A percentile compares a stretch with the other conserved stretches of the same genome.
phyloP scores from a whole-genome alignment of 2,888 invertebrate species.

The Erynnis tages region DNA sequence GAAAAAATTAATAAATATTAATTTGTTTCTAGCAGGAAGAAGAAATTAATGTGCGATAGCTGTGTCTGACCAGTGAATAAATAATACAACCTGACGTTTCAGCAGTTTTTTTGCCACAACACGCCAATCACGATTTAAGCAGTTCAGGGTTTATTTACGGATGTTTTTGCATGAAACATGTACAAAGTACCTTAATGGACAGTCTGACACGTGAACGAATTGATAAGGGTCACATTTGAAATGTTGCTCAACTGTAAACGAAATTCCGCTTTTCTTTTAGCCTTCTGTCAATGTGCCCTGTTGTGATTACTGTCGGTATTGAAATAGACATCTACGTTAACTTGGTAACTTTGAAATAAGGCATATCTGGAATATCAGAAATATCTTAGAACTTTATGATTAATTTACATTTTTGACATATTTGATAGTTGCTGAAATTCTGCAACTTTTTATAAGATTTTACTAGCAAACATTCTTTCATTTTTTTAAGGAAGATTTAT shows the following conservation, averaged over 20 bases:
- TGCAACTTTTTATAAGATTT: no score
- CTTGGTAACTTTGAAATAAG: no score
- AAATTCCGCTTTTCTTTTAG: conserved; percentile 37
- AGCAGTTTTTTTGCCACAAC: conserved; percentile 14
- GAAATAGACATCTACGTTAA: conserved; percentile 4
- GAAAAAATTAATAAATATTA: not conserved
- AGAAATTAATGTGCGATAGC: not conserved
- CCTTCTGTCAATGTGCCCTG: conserved; percentile 15
- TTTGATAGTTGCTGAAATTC: no score
- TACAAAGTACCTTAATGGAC: conserved; percentile 43
- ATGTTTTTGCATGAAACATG: conserved; percentile 33
- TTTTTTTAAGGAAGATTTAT: no score
- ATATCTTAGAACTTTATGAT: no score
- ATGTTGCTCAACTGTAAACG: conserved; percentile 42
- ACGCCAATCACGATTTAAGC: conserved; percentile 24
- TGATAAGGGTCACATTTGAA: conserved; percentile 57
- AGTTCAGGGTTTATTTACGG: conserved; percentile 32
- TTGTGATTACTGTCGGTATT: conserved; percentile 14
- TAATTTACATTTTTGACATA: no score
- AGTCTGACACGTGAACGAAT: conserved; percentile 47
- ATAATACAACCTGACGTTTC: conserved; percentile 15
- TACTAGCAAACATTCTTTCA: no score
- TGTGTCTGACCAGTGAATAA: conserved; percentile 16
- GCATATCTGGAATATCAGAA: no score
- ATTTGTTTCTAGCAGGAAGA: not conserved